Evolutionary conservation across 2,888 invertebrate species (phyloP), one percentile per base, ranked within the genome.

Genomic region (Ectemnius cavifrons): DNA sequence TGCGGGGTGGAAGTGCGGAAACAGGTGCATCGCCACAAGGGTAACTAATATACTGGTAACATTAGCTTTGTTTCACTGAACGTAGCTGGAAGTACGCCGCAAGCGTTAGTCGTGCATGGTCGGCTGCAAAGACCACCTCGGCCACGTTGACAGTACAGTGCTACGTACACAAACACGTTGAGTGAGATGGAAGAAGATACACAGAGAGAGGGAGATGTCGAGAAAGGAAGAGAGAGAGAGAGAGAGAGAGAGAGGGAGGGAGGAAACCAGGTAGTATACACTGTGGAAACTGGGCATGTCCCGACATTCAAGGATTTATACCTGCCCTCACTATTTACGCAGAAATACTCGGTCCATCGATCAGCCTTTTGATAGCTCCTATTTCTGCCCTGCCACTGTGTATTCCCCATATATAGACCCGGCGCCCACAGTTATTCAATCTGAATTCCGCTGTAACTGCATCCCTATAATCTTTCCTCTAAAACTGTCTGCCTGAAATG

Each of bases 221-320:
- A 37, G 28, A 37, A 37, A 37, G 28, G 2, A 8, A 4, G 8
- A 37, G 28, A 8, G 28, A 37, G 28, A 8, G 28, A 37, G 28
- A 37, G 20, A 20, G 28, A 37, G 28, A 23, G 23, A 23, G 8
- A 4, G 16, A 52, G 52, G 2, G 23, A 23, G 8, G 37, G 16
- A 52, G 52, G n/a, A 5, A 1, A 49, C 1, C 11, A 14, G 8
- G 27, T 37, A 52, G 67, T 57, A 13, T 6, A 14, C 16, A 8
- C 56, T 28, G 11, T n/a, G 37, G 37, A 37, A 37, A 37, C 37
- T 37, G 37, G 11, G 37, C 37, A 37, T 37, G 37, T 37, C 37
- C 56, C 16, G 37, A 28, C 56, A 56, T n/a, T 37, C 28, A 56
- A 63, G 16, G 63, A 63, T 63, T 63, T 63, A 63, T 63, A 56